These are phyloP conservation scores for Thera britannica DNA, from an alignment of 2,888 invertebrate species.

Conservation along the genomic window DNA sequence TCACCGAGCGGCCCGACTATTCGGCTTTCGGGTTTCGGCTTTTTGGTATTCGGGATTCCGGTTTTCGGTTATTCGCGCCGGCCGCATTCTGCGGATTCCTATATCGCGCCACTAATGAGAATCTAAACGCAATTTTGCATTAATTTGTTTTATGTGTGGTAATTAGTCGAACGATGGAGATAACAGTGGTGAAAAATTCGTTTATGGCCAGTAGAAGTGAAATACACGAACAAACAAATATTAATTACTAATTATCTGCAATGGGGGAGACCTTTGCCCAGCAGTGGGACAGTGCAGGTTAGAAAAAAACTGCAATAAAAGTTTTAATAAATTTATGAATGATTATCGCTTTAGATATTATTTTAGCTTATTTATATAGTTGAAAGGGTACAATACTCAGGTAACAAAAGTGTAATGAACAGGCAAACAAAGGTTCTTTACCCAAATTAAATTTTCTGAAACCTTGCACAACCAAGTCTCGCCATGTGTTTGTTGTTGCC, in stretches of 20 bases:
- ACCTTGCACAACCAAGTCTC: background rate
- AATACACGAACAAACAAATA: too few species aligned
- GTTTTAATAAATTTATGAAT: too few species aligned
- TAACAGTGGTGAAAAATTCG: too few species aligned
- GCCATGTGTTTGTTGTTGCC: background rate
- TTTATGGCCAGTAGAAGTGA: too few species aligned
- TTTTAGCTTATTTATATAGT: too few species aligned
- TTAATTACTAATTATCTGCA: too few species aligned
- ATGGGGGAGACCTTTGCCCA: too few species aligned
- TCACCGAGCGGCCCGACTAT: conserved; percentile 76
- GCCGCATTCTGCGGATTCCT: conserved; percentile 69
- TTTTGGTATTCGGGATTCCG: conserved; percentile 68
- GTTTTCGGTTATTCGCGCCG: conserved; percentile 69
- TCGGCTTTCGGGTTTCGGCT: conserved; percentile 73
- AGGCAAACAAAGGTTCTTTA: conserved; percentile 1
- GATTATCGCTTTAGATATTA: too few species aligned
- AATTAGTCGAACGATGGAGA: conserved; percentile 11
- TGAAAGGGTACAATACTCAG: too few species aligned
- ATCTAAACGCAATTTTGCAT: conserved; percentile 64
- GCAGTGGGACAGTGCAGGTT: too few species aligned
- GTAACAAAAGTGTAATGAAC: conserved; percentile 1
- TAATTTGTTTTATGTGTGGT: conserved; percentile 53
- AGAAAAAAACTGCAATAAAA: too few species aligned
- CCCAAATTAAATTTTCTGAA: background rate
- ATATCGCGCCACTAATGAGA: conserved; percentile 67